Percentiles rank a stretch among this genome's conserved stretches.
phyloP scores from a whole-genome alignment of 2,113 vertebrate species.

The Serinus canaria region DNA sequence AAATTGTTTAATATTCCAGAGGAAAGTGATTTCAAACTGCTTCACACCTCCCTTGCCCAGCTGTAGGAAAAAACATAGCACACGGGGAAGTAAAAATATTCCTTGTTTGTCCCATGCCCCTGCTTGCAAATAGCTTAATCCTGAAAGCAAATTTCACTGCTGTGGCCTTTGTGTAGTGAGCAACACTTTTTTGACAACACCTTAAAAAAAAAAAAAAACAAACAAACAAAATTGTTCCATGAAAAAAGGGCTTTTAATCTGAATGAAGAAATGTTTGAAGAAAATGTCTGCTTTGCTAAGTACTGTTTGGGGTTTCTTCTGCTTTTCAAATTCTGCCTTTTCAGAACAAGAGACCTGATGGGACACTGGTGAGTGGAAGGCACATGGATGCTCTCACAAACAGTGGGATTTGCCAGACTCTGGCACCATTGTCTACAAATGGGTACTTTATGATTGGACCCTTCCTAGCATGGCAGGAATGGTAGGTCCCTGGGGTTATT shows the following conservation, averaged over 20 bases:
- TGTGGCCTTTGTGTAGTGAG: not conserved
- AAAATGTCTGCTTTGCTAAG: not conserved
- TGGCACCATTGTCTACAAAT: rapidly evolving
- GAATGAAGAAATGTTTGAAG: not conserved
- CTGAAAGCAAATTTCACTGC: not conserved
- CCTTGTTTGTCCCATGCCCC: not conserved
- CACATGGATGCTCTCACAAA: not conserved
- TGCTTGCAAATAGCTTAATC: not conserved
- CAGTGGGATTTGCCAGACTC: not conserved
- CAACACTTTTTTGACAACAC: not conserved
- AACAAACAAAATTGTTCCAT: not conserved
- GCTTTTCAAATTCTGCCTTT: not conserved
- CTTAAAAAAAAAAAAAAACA: not conserved
- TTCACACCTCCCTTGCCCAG: not conserved
- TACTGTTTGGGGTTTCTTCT: not conserved
- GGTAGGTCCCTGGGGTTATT: not conserved
- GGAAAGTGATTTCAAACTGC: not conserved
- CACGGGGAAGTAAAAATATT: not conserved
- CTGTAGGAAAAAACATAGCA: not conserved
- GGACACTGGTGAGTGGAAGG: not conserved
- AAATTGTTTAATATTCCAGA: not conserved
- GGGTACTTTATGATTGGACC: not conserved
- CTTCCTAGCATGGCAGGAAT: not conserved
- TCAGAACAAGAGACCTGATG: not conserved
- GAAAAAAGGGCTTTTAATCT: not conserved